These are phyloP conservation scores for Otolemur crassicaudatus DNA, from an alignment of 2,797 vertebrate genomes.

Conservation along the genomic window DNA sequence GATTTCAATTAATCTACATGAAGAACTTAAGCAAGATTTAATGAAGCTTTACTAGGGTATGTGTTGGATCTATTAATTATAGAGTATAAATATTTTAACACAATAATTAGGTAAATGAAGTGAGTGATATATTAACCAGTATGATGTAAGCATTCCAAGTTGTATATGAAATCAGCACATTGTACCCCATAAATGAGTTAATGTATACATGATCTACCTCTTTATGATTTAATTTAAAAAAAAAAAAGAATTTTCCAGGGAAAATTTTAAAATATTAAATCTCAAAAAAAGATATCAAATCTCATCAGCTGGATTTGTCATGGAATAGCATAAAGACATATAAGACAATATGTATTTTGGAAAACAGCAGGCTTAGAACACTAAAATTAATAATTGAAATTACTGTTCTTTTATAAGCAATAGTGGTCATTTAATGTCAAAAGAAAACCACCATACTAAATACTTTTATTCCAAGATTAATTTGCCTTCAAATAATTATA, in stretches of 20 bases:
- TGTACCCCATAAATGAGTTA: too few species aligned
- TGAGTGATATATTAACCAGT: too few species aligned
- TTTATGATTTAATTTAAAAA: too few species aligned
- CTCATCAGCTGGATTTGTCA: background rate
- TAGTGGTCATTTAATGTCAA: background rate
- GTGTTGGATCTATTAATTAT: too few species aligned
- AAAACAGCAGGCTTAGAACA: background rate
- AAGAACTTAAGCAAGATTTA: background rate
- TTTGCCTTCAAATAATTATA: background rate
- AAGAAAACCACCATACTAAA: background rate
- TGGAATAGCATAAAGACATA: background rate
- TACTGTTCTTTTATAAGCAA: too few species aligned
- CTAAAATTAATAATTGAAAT: too few species aligned
- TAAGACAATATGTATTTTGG: background rate
- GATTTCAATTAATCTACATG: background rate
- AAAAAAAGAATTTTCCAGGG: background rate
- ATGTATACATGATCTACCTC: too few species aligned
- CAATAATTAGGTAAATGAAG: too few species aligned
- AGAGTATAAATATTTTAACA: too few species aligned
- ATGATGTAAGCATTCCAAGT: too few species aligned
- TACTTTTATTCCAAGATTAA: background rate
- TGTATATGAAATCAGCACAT: too few species aligned
- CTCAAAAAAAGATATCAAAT: background rate
- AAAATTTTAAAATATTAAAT: conserved; percentile 14
- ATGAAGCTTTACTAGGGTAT: background rate